Conservation (phyloP, 2,113 vertebrate species). For the Mormyrus lacerda region DNA sequence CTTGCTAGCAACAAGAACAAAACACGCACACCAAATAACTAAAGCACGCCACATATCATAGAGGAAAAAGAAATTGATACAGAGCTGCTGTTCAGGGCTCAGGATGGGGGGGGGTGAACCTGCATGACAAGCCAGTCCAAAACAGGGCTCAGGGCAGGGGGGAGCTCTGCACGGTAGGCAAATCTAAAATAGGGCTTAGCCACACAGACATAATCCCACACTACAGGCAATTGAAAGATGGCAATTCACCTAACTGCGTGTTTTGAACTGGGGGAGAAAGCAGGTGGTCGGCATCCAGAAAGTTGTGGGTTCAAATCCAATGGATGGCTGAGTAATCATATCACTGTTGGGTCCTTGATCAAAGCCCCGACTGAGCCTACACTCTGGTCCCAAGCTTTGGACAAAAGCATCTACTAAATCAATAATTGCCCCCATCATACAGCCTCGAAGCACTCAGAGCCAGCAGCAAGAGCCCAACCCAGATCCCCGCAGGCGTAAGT, state of each 20-base stretch:
- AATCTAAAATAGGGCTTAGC: neutral
- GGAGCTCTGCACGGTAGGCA: no score
- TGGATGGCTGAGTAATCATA: neutral
- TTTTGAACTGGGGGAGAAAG: neutral
- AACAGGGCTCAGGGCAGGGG: neutral
- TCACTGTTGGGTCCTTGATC: neutral
- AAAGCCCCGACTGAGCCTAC: neutral
- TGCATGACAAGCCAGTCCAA: neutral
- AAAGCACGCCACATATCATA: neutral
- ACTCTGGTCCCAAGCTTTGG: neutral
- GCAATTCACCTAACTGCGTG: neutral
- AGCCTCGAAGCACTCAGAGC: neutral
- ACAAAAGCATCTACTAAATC: neutral
- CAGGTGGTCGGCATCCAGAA: neutral
- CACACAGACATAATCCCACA: neutral
- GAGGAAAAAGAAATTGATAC: neutral
- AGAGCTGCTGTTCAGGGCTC: neutral
- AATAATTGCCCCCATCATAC: neutral
- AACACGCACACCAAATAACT: neutral
- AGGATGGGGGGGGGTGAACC: neutral
- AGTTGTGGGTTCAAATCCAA: neutral
- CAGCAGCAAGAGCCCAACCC: neutral
- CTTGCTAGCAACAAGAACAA: neutral
- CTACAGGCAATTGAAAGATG: neutral
- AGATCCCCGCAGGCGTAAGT: neutral